phyloP scores from a whole-genome alignment of 2,113 vertebrate species.

The Drymodes brunneopygia region DNA sequence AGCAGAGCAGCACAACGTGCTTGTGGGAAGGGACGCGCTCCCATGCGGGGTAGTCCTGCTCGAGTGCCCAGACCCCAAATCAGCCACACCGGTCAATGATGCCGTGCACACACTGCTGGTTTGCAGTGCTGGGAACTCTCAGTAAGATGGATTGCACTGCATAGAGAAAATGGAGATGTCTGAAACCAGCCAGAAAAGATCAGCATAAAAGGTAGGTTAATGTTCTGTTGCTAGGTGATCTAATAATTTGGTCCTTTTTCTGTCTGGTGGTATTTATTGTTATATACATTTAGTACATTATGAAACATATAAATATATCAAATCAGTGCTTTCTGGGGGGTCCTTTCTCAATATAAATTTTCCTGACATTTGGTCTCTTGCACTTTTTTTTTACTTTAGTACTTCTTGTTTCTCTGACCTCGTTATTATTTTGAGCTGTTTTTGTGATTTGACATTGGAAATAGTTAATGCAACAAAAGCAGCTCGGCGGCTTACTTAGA shows the following conservation, averaged over 20 bases:
- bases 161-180: neutral
- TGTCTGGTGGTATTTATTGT: neutral
- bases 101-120: neutral
- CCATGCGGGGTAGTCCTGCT: rapidly evolving
- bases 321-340: neutral
- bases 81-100: rapidly evolving
- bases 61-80: neutral
- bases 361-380: neutral
- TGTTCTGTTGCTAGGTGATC: neutral
- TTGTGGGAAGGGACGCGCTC: neutral
- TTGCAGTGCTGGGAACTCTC: neutral
- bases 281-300: neutral
- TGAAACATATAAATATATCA: neutral
- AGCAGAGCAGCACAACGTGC: neutral
- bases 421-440: conserved; percentile 1
- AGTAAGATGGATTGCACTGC: neutral
- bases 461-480: neutral
- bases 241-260: neutral
- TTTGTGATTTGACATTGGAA: neutral
- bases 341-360: neutral
- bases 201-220: conserved; percentile 24
- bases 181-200: neutral
- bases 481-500: neutral
- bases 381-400: neutral
- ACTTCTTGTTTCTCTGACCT: neutral